Conservation (phyloP, 2,888 invertebrate genomes). For the Globia sparganii region DNA sequence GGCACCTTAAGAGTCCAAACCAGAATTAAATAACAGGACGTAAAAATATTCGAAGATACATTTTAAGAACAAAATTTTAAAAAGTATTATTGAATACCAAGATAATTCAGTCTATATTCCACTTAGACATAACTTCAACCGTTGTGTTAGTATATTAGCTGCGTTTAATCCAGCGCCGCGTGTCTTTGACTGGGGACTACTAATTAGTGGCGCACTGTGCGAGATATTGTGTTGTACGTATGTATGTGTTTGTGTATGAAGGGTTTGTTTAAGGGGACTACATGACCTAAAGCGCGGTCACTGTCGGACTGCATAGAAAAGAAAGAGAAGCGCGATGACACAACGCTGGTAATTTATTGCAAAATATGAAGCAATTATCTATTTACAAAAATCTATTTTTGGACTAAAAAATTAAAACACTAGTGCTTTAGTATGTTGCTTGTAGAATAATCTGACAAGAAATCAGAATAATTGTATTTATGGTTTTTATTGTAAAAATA, state of each 20-base stretch:
- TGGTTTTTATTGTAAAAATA: too few species aligned
- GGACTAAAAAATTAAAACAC: too few species aligned
- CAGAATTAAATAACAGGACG: neutral
- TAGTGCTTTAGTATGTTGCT: too few species aligned
- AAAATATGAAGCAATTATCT: too few species aligned
- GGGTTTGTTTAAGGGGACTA: too few species aligned
- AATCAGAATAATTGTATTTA: too few species aligned
- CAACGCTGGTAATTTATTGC: too few species aligned
- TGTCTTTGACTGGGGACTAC: constrained; percentile 60
- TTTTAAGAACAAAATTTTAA: neutral
- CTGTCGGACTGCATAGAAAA: too few species aligned
- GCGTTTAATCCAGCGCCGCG: constrained; percentile 56
- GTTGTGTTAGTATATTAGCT: constrained; percentile 42
- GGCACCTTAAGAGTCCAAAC: neutral
- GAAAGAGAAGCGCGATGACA: too few species aligned
- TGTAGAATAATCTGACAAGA: too few species aligned
- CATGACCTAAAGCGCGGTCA: too few species aligned
- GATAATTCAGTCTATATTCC: neutral
- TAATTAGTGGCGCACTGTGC: constrained; percentile 49
- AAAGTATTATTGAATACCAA: neutral
- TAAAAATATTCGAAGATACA: neutral
- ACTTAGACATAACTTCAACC: constrained; percentile 15
- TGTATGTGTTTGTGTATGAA: neutral
- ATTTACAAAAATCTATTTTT: too few species aligned
- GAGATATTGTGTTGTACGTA: constrained; percentile 25